Evolutionary conservation across 2,888 invertebrate species (phyloP).

Genomic region (Elegia similella): DNA sequence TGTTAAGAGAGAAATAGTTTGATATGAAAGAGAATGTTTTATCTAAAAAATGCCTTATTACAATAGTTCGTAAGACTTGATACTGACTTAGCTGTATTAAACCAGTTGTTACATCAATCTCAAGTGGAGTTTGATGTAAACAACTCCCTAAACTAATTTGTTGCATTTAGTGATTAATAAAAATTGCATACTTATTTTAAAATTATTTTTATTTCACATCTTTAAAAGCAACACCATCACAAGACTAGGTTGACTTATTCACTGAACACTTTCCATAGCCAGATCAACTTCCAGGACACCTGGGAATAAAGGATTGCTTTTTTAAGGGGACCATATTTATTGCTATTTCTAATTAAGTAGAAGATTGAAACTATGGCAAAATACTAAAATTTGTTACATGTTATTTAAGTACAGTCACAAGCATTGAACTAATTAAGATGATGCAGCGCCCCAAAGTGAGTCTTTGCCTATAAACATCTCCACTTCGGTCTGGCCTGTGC

Average conservation of each 20-base stretch:
- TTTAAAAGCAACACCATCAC: constrained; percentile 19
- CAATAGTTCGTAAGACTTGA: constrained; percentile 77
- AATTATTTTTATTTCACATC: constrained; percentile 38
- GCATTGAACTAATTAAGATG: too few species aligned
- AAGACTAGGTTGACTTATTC: not conserved
- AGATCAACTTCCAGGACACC: constrained; percentile 9
- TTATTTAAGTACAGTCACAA: too few species aligned
- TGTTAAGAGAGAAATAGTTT: constrained; percentile 77
- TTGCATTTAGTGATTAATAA: constrained; percentile 81
- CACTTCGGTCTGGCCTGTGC: too few species aligned
- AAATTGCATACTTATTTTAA: constrained; percentile 80
- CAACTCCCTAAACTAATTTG: constrained; percentile 75
- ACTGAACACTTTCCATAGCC: constrained; percentile 9
- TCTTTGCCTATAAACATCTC: too few species aligned
- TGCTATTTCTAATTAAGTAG: too few species aligned
- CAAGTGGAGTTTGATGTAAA: constrained; percentile 60
- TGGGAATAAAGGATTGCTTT: not conserved
- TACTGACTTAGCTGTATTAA: constrained; percentile 75
- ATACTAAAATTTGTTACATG: too few species aligned
- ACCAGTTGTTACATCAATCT: constrained; percentile 66
- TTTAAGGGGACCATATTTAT: not conserved
- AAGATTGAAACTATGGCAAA: too few species aligned
- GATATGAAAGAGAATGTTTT: constrained; percentile 77
- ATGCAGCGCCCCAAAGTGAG: too few species aligned
- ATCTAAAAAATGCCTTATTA: constrained; percentile 81